These are phyloP conservation scores for Phymastichus coffea DNA, from an alignment of 1,140 invertebrate species.

Conservation along the genomic window DNA sequence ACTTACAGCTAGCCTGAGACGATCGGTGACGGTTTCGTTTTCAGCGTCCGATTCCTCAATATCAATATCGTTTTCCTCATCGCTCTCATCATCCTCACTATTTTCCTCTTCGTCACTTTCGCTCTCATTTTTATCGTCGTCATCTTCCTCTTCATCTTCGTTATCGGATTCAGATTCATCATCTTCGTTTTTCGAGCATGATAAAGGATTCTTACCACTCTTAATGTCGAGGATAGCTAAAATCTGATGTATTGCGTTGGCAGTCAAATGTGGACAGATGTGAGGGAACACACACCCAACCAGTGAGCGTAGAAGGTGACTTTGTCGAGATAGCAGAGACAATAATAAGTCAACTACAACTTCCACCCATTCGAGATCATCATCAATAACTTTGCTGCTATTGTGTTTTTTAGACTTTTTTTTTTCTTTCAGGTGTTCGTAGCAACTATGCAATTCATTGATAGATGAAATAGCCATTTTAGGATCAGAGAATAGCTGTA, in stretches of 20 bases:
- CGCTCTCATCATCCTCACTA: conserved; percentile 46
- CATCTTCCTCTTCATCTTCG: conserved; percentile 49
- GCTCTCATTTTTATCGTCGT: conserved; percentile 35
- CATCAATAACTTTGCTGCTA: conserved; percentile 32
- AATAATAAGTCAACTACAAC: conserved; percentile 76
- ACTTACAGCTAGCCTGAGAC: conserved; percentile 64
- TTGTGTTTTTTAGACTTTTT: conserved; percentile 50
- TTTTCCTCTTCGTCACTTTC: conserved; percentile 39
- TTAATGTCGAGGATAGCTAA: conserved; percentile 70
- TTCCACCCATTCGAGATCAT: conserved; percentile 73
- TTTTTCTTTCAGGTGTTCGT: conserved; percentile 60
- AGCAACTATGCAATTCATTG: conserved; percentile 69
- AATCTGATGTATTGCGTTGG: conserved; percentile 69
- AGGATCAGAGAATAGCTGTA: conserved; percentile 69
- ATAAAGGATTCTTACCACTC: conserved; percentile 62
- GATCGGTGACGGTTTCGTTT: conserved; percentile 66
- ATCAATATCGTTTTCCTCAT: conserved; percentile 47
- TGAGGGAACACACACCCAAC: conserved; percentile 72
- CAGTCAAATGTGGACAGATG: conserved; percentile 68
- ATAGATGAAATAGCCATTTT: conserved; percentile 67
- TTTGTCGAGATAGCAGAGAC: conserved; percentile 70
- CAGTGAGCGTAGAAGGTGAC: conserved; percentile 67
- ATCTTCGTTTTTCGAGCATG: conserved; percentile 45
- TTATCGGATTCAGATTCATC: conserved; percentile 44
- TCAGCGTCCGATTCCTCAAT: conserved; percentile 59